Percentiles rank a stretch among this genome's conserved stretches.
phyloP scores from a whole-genome alignment of 2,888 invertebrate genomes.

The Drosophila acutilabella region DNA sequence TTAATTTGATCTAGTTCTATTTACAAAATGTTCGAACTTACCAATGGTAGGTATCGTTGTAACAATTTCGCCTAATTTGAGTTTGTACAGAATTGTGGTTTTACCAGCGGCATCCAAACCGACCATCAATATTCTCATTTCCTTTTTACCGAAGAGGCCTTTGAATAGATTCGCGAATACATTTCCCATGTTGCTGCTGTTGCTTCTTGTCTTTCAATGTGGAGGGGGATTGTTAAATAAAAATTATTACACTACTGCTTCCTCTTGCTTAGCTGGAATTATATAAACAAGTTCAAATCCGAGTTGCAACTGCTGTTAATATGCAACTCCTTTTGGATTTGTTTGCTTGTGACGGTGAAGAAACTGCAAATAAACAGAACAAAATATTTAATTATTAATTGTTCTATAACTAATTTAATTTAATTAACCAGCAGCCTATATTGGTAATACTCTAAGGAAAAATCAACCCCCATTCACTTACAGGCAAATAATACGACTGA shows the following conservation, averaged over 20 bases:
- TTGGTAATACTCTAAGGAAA: constrained; percentile 10
- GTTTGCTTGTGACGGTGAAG: constrained; percentile 59
- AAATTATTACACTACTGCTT: constrained; percentile 43
- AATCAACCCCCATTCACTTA: constrained; percentile 29
- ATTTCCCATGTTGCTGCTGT: constrained; percentile 93
- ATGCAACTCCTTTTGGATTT: constrained; percentile 58
- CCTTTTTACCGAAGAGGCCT: constrained; percentile 99
- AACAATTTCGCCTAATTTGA: constrained; percentile 99
- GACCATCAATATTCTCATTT: constrained; percentile 99
- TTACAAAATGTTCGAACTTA: constrained; percentile 62
- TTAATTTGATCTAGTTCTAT: no score
- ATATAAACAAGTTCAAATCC: constrained; percentile 72
- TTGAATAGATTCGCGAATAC: constrained; percentile 98
- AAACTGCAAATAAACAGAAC: constrained; percentile 60
- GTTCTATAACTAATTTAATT: constrained; percentile 18
- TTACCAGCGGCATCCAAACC: constrained; percentile 99
- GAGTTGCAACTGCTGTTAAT: constrained; percentile 68
- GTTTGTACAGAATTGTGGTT: constrained; percentile 99
- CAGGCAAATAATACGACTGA: constrained; percentile 20
- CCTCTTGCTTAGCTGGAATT: constrained; percentile 58
- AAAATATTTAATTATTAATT: constrained; percentile 16
- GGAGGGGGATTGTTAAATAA: constrained; percentile 32
- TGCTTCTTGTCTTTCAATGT: constrained; percentile 51
- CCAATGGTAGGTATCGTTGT: constrained; percentile 99
- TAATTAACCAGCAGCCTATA: constrained; percentile 21